These are phyloP conservation scores for Orchesella flavescens DNA, from an alignment of 2,888 invertebrate species.

Conservation along the genomic window DNA sequence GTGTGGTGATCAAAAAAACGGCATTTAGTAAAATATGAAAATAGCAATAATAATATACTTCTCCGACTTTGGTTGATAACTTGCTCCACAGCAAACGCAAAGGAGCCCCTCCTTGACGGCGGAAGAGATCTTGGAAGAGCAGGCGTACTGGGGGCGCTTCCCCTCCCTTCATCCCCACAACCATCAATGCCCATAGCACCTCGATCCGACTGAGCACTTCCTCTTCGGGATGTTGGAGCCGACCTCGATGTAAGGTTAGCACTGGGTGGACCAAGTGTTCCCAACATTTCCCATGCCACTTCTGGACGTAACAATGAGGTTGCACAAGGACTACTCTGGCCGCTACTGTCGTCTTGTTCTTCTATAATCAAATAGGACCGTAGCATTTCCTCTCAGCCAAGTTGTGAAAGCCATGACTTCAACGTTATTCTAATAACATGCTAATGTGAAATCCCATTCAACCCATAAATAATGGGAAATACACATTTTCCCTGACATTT, in stretches of 20 bases:
- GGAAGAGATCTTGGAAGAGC: slow-evolving; percentile 70
- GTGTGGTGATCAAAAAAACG: no score
- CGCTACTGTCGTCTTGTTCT: slow-evolving; percentile 72
- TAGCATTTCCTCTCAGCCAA: slow-evolving; percentile 59
- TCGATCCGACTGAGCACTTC: slow-evolving; percentile 72
- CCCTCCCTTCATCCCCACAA: slow-evolving; percentile 69
- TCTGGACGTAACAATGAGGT: slow-evolving; percentile 71
- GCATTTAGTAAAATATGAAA: no score
- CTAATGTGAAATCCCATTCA: neutral
- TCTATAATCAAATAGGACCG: slow-evolving; percentile 69
- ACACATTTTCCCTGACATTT: neutral
- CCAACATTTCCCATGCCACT: slow-evolving; percentile 72
- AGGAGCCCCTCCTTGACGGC: slow-evolving; percentile 71
- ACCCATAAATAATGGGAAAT: neutral
- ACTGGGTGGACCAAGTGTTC: slow-evolving; percentile 71
- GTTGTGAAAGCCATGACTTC: slow-evolving; percentile 22
- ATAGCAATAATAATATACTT: slow-evolving; percentile 54
- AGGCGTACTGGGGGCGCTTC: slow-evolving; percentile 70
- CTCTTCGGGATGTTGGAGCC: slow-evolving; percentile 71
- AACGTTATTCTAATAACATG: neutral
- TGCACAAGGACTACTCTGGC: slow-evolving; percentile 72
- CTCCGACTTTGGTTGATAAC: slow-evolving; percentile 71
- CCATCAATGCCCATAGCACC: slow-evolving; percentile 70
- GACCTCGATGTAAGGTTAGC: slow-evolving; percentile 71
- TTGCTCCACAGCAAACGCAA: slow-evolving; percentile 72